Evolutionary conservation across 2,888 invertebrate species (phyloP).

Genomic region (Stenurella melanura): DNA sequence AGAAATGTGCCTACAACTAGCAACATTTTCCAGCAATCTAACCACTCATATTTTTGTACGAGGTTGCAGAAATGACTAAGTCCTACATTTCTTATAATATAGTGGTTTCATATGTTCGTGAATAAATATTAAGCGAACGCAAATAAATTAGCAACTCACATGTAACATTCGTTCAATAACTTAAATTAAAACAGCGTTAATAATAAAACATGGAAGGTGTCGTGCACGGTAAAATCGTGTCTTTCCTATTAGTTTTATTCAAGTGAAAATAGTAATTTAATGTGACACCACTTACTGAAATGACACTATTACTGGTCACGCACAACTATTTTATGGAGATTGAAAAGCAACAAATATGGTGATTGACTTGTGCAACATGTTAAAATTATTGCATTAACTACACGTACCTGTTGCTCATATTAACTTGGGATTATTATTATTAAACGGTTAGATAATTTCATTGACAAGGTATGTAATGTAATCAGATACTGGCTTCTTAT

Average conservation of each 20-base stretch:
- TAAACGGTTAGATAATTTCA: constrained; percentile 27
- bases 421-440: constrained; percentile 21
- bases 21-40: no score
- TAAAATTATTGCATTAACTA: constrained; percentile 23
- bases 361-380: constrained; percentile 33
- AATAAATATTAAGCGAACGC: background rate
- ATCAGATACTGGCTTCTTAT: background rate
- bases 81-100: no score
- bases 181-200: constrained; percentile 23
- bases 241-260: constrained; percentile 49
- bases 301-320: constrained; percentile 56
- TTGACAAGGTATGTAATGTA: constrained; percentile 6
- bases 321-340: constrained; percentile 53
- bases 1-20: no score
- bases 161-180: constrained; percentile 10
- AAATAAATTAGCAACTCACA: constrained; percentile 9
- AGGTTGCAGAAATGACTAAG: no score
- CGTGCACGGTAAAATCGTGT: constrained; percentile 50
- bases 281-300: constrained; percentile 54
- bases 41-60: no score
- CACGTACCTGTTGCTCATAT: constrained; percentile 1
- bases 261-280: constrained; percentile 52
- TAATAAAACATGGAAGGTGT: constrained; percentile 41
- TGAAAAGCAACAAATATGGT: constrained; percentile 48
- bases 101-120: background rate